A percentile compares a stretch with the other conserved stretches of the same genome.
phyloP scores from a whole-genome alignment of 2,113 vertebrate genomes.

The Actenoides lindsayi region DNA sequence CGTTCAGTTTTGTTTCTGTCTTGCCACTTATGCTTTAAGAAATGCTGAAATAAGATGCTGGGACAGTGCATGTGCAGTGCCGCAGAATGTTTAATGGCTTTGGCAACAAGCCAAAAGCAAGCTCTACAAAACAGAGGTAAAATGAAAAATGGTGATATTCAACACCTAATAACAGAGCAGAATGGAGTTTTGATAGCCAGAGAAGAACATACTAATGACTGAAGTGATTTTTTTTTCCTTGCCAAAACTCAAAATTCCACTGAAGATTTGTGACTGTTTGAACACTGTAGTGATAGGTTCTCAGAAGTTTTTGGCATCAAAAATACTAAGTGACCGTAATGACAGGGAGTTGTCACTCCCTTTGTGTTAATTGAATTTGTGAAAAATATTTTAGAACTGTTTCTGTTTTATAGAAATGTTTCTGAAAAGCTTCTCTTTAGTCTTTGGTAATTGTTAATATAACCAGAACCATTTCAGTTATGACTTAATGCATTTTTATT shows the following conservation, averaged over 20 bases:
- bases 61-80: background rate
- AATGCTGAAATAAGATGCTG: background rate
- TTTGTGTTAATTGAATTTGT: background rate
- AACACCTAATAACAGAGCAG: background rate
- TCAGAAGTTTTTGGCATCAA: background rate
- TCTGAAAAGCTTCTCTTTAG: background rate
- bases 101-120: background rate
- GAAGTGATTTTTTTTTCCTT: background rate
- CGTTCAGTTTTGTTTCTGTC: background rate
- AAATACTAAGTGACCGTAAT: background rate
- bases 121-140: background rate
- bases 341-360: background rate
- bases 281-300: background rate
- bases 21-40: background rate
- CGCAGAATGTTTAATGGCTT: background rate
- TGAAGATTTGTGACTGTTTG: background rate
- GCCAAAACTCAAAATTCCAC: background rate
- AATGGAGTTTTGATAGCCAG: background rate
- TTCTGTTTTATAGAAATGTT: background rate
- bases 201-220: background rate
- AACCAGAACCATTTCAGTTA: background rate
- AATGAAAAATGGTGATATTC: background rate
- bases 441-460: background rate
- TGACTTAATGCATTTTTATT: background rate
- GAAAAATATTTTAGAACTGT: background rate